Percentiles rank a stretch among this genome's conserved stretches.
Conservation (phyloP, 2,797 vertebrate species). For the Chiloscyllium punctatum region DNA sequence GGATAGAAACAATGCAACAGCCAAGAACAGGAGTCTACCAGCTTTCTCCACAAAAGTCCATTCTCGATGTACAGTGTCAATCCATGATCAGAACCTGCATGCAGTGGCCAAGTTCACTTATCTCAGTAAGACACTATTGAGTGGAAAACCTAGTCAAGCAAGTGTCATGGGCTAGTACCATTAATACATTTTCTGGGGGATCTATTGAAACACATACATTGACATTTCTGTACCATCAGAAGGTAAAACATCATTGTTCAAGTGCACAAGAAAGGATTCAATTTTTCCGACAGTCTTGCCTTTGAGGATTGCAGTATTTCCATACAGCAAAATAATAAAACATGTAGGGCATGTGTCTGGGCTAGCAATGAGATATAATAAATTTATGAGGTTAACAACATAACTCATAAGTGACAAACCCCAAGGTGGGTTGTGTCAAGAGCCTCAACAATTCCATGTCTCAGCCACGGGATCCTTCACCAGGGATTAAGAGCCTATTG, state of each 20-base stretch:
- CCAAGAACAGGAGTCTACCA: background rate
- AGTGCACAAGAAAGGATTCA: background rate
- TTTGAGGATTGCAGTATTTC: background rate
- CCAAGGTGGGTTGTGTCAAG: background rate
- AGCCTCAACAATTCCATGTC: background rate
- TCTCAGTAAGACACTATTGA: too few relatives aligned
- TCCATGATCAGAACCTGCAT: too few relatives aligned
- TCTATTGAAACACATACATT: background rate
- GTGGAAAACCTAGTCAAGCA: background rate
- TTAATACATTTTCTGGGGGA: background rate
- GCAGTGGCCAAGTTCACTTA: too few relatives aligned
- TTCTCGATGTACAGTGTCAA: too few relatives aligned
- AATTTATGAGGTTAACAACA: background rate
- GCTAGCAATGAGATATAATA: constrained; percentile 9
- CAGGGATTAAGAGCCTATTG: background rate
- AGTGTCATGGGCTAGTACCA: background rate
- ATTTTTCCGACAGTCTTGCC: background rate
- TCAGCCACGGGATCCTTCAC: background rate
- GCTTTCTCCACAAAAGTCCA: background rate
- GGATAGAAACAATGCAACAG: background rate
- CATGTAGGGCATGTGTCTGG: background rate
- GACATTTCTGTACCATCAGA: background rate
- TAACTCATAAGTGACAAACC: constrained; percentile 26
- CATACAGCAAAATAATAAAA: background rate
- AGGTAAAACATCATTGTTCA: background rate